Base-by-base conservation (phyloP, 2,797 vertebrate species). In the Alcedo quadribrachys region DNA sequence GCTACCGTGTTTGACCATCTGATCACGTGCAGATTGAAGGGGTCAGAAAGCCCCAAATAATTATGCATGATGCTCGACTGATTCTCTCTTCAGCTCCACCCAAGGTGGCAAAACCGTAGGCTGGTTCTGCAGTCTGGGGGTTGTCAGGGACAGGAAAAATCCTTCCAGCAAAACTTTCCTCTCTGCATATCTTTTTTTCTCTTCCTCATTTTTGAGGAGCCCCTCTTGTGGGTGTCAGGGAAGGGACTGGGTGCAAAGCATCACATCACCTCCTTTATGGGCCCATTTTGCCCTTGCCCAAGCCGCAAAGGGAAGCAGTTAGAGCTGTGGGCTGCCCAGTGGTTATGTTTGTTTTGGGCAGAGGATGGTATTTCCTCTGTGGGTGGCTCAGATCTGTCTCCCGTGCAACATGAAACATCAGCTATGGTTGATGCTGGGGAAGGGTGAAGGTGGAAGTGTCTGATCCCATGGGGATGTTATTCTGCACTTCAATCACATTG, bases 281-380 rank as follows among this genome's bases (percentile, higher is more conserved):
- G 87, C 90, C 88, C 42, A 4, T 75, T 76, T 86, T 87, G 54
- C 88, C 78, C 88, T 95, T 81, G 82, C 75, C 19, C 46, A 81
- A 87, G 90, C 94, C 60, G 0, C 93, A 96, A 93, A 83, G 85
- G 91, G 93, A 93, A 96, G 77, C 90, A 86, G 80, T 93, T 89
- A 77, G 67, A 79, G 33, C 81, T 94, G 93, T 62, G 92, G 93
- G 92, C 94, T 95, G 65, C 86, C 51, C 80, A 48, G 89, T 87
- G 80, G 85, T 92, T 94, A 37, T 76, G 75, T 90, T 95, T 92
- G 90, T 93, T 94, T 95, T 25, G 66, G 66, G 85, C 71, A 90
- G 85, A 71, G 79, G 85, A 79, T 84, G 89, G 70, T 68, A 86
- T 92, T 96, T 96, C 92, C 67, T 93, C 67, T 81, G 50, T 70